These are phyloP conservation scores for Amaurobius ferox DNA, from an alignment of 2,888 invertebrate species.

Conservation along the genomic window DNA sequence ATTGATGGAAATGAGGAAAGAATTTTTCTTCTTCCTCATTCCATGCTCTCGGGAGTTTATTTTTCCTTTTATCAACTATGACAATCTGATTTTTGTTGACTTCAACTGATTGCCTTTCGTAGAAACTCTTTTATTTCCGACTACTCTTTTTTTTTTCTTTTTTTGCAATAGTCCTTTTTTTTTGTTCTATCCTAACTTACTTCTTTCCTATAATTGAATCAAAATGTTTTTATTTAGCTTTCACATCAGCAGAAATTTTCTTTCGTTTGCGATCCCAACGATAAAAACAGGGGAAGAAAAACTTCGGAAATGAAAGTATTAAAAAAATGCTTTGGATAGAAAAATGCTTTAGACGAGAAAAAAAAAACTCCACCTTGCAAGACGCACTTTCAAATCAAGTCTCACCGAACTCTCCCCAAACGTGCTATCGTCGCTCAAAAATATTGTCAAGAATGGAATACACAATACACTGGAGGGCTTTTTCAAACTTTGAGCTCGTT, in stretches of 20 bases:
- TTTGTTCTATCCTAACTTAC: slow-evolving; percentile 19
- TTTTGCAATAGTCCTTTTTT: slow-evolving; percentile 13
- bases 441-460: not conserved
- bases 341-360: not conserved
- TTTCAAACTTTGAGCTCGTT: not conserved
- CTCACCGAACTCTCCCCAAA: not conserved
- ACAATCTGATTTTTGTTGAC: slow-evolving; percentile 32
- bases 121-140: not conserved
- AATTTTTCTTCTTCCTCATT: not conserved
- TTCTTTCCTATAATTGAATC: slow-evolving; percentile 50
- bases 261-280: not conserved
- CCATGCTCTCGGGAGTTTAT: not conserved
- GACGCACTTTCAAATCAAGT: not conserved
- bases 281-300: not conserved
- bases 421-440: not conserved
- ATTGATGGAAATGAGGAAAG: slow-evolving; percentile 15
- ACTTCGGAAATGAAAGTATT: not conserved
- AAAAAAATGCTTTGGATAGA: not conserved
- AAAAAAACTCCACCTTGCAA: not conserved
- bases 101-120: slow-evolving; percentile 30
- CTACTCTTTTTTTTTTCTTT: not conserved
- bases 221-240: slow-evolving; percentile 43
- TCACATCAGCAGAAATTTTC: not conserved
- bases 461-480: not conserved
- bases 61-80: not conserved